phyloP scores from a whole-genome alignment of 2,888 invertebrate species.

The Drepanosiphum platanoidis region DNA sequence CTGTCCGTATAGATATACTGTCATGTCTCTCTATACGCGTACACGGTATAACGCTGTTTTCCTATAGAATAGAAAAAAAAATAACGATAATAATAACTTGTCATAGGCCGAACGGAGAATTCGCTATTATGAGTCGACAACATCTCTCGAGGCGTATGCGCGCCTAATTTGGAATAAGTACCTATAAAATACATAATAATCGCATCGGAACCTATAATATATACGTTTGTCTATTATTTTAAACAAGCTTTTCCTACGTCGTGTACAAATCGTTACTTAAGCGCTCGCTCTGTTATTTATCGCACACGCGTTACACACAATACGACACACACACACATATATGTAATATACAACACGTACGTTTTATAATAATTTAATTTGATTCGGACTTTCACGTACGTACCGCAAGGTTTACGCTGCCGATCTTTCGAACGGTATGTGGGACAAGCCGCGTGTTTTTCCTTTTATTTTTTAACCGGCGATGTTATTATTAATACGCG shows the following conservation, averaged over 20 bases:
- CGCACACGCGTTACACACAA: not conserved
- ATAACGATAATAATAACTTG: not conserved
- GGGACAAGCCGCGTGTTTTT: slow-evolving; percentile 19
- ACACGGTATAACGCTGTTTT: not conserved
- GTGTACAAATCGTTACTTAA: not conserved
- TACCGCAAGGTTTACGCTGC: not conserved
- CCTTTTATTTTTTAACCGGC: not conserved
- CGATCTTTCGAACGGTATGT: slow-evolving; percentile 35
- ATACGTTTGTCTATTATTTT: not conserved
- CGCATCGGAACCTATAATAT: not conserved
- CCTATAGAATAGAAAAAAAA: not conserved
- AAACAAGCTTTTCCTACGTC: not conserved
- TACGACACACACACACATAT: not conserved
- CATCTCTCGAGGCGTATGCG: not conserved
- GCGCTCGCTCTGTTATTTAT: not conserved
- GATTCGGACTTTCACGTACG: slow-evolving; percentile 37
- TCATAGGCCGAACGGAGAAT: not conserved
- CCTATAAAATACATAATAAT: not conserved
- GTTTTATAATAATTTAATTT: not conserved
- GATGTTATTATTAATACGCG: not conserved
- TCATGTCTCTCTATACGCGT: not conserved
- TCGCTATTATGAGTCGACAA: not conserved
- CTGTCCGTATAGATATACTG: not conserved
- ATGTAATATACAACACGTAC: too few relatives aligned
- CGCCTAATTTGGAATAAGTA: not conserved